Base-by-base conservation (phyloP, 2,113 vertebrate species). In the Eubucco bourcierii region DNA sequence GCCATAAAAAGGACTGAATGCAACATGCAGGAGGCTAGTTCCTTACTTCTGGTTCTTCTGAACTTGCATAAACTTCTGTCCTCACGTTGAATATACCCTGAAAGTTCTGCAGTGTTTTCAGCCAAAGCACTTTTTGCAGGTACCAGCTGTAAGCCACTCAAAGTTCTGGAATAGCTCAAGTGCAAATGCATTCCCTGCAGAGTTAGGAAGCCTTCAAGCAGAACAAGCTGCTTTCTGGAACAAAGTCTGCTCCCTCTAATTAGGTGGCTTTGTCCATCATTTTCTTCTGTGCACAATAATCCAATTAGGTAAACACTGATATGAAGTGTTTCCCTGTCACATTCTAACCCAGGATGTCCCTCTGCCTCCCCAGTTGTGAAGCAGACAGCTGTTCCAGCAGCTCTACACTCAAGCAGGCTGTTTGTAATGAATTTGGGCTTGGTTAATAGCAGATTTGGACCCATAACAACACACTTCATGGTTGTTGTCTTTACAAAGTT, bases 101-200 rank as follows among this genome's bases (percentile, higher is more conserved):
- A 25, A 83, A 34, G 12, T 27, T 20, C 19, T 12, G 29, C n/a
- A 2, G 19, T 6, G 8, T 20, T 63, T 41, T 37, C 21, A 25
- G 31, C 4, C 21, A 5, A 37, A 63, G 47, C 25, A 12, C 39
- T 56, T 56, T 33, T 7, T 50, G n/a, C 60, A 63, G 29, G 4
- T 23, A 80, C 55, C 46, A 63, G 65, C n/a, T 47, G 24, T 28
- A 20, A 71, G 15, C 23, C 34, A 37, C 58, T 24, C 11, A 5
- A 63, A 70, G 87, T 18, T 77, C 44, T 25, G 7, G 4, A 31
- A 27, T 5, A 28, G 17, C 10, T 68, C 4, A 47, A 74, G 29
- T 4, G 7, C 29, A 34, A 50, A 39, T 7, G 80, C 0, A 0
- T 37, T 63, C 39, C 39, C n/a, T 10, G 1, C 18, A 33, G 16